Base-by-base conservation (phyloP, 1,140 invertebrate species). In the Drosophila orena region DNA sequence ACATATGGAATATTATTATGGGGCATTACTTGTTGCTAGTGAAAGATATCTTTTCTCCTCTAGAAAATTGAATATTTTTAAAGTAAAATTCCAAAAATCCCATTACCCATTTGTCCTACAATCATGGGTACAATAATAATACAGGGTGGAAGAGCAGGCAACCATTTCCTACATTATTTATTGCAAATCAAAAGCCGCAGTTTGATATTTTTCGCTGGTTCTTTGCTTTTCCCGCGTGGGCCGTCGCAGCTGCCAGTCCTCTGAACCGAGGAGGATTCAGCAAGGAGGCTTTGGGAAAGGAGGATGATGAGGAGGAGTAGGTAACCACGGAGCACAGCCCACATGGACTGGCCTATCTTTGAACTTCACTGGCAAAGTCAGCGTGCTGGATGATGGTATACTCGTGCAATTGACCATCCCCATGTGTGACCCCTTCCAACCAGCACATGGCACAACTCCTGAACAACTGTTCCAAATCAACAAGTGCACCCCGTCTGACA, bases 141-240 rank as follows among this genome's bases (percentile, higher is more conserved):
- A 40, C 24, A 20, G 35, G 50, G 37, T 40, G 56, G 0, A 1
- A 4, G 27, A 42, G 6, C 52, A 15, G 42, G 10, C 42, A 30
- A 56, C 7, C 8, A 5, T 40, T 56, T 40, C 20, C 50, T 20
- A 2, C 2, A 49, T 40, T 70, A 57, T 57, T 69, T 69, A 70
- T 70, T 68, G 66, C 49, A 70, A 70, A 70, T 70, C 66, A 49
- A 70, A 69, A 69, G n/a, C 50, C 43, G 42, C 50, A 56, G 42
- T 68, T 70, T 70, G 62, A 47, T 68, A 44, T 68, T 70, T 54
- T 34, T 30, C 47, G 15, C 62, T 43, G 3, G 17, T 42, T 66
- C 37, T 40, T 22, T 40, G 15, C 24, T n/a, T 30, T 40, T 64
- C 14, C 62, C 35, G 62, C 66, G 66, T 70, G 66, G 66, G 66